Evolutionary conservation across 2,113 vertebrate genomes (phyloP).

Genomic region (Hemiprocne comata): DNA sequence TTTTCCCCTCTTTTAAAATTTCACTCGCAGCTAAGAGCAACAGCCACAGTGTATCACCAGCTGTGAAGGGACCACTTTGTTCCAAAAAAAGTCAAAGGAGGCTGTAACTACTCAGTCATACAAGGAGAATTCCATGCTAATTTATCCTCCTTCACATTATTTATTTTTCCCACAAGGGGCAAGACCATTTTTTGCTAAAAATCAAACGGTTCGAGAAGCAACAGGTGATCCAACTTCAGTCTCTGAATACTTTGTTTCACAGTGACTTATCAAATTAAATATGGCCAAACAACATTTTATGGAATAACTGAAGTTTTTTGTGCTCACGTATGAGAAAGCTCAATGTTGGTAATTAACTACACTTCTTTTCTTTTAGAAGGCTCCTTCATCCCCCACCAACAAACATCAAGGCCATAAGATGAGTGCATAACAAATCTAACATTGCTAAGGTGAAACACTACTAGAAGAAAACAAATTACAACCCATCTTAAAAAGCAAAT

Average conservation of each 20-base stretch:
- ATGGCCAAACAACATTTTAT: background rate
- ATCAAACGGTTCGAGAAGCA: background rate
- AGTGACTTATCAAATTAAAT: background rate
- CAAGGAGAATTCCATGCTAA: background rate
- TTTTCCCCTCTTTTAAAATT: background rate
- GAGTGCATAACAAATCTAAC: fast-evolving
- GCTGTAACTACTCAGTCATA: background rate
- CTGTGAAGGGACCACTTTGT: background rate
- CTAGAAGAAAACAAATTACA: background rate
- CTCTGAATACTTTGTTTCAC: background rate
- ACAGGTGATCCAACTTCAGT: fast-evolving
- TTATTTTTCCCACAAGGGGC: background rate
- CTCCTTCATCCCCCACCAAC: background rate
- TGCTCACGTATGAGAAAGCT: background rate
- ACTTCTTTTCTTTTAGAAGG: background rate
- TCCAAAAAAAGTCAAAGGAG: background rate
- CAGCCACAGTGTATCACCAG: background rate
- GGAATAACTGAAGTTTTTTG: background rate
- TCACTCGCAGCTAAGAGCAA: background rate
- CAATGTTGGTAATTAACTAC: too few relatives aligned
- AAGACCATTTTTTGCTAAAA: background rate
- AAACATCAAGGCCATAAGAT: fast-evolving
- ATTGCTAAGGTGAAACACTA: fast-evolving
- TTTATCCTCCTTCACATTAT: background rate
- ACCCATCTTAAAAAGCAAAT: background rate